These are phyloP conservation scores for Arctocebus calabarensis DNA, from an alignment of 2,797 vertebrate genomes.

Conservation along the genomic window DNA sequence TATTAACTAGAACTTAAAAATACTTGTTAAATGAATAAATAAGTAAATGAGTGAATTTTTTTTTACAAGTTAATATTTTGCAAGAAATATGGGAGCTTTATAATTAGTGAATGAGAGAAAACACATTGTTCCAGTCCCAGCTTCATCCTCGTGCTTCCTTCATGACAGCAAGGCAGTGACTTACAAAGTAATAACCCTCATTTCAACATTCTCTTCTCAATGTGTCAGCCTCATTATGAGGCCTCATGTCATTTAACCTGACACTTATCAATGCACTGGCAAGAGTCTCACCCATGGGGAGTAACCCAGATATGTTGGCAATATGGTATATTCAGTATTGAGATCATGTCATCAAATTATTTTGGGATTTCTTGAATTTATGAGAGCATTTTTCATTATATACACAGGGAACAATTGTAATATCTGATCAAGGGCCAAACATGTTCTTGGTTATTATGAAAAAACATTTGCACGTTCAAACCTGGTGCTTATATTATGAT, in stretches of 20 bases:
- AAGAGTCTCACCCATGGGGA: neutral
- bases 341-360: neutral
- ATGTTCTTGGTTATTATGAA: constrained; percentile 1
- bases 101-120: neutral
- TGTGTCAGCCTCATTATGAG: neutral
- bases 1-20: neutral
- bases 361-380: constrained; percentile 36
- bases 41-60: neutral
- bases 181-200: neutral
- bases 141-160: neutral
- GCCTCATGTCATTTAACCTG: neutral
- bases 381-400: constrained; percentile 1
- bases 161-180: neutral
- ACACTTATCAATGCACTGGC: neutral
- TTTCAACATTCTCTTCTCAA: neutral
- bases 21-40: neutral
- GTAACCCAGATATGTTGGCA: neutral
- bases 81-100: neutral
- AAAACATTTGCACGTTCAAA: constrained; percentile 62
- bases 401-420: neutral
- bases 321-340: neutral
- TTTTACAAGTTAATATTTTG: neutral
- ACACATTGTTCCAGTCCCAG: neutral
- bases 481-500: constrained; percentile 4
- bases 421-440: constrained; percentile 23